phyloP scores from a whole-genome alignment of 2,113 vertebrate genomes.

The Periophthalmus modestus region DNA sequence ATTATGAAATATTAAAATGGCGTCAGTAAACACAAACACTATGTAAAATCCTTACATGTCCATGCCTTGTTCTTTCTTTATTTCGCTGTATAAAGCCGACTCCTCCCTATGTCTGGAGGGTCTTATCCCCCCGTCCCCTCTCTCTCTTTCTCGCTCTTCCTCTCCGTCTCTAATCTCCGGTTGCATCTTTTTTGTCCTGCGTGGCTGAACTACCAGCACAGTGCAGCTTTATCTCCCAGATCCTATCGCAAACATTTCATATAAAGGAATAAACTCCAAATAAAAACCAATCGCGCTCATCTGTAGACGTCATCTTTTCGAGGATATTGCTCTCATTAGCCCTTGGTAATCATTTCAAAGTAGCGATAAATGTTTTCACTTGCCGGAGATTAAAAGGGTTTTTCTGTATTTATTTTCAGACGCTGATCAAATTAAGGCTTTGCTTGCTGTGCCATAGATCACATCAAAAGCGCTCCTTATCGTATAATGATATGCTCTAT shows the following conservation, averaged over 20 bases:
- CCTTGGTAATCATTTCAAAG: conserved; percentile 66
- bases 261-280: conserved; percentile 44
- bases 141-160: conserved; percentile 26
- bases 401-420: conserved; percentile 56
- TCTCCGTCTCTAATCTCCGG: conserved; percentile 41
- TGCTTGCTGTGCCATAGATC: conserved; percentile 34
- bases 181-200: conserved; percentile 35
- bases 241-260: conserved; percentile 61
- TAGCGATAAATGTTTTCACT: conserved; percentile 71
- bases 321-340: conserved; percentile 61
- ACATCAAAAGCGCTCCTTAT: conserved; percentile 67
- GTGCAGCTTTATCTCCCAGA: conserved; percentile 56
- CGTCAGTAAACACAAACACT: background rate
- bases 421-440: conserved; percentile 67
- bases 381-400: conserved; percentile 68
- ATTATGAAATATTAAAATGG: too few species aligned
- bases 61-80: conserved; percentile 16
- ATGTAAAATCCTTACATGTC: conserved; percentile 22
- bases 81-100: conserved; percentile 20
- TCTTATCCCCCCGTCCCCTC: conserved; percentile 51
- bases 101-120: conserved; percentile 38
- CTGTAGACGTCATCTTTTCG: conserved; percentile 8
- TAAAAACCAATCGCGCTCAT: conserved; percentile 21
- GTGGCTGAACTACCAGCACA: conserved; percentile 45
- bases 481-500: conserved; percentile 50